These are phyloP conservation scores for Nomia melanderi DNA, from an alignment of 1,140 invertebrate genomes.

Conservation along the genomic window DNA sequence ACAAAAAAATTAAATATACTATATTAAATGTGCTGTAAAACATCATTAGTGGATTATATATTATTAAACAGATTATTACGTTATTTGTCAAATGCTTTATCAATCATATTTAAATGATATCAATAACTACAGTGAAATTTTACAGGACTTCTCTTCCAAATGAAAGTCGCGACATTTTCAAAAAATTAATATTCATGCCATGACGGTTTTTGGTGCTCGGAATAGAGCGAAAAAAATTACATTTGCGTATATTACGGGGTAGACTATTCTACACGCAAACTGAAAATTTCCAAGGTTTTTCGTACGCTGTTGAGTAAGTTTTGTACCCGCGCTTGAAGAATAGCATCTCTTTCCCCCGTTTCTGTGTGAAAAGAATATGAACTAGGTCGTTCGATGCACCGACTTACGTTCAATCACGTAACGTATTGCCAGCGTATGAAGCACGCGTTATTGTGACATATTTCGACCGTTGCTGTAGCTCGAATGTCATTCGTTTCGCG, in stretches of 20 bases:
- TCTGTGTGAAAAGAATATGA: conserved; percentile 12
- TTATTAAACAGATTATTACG: no score
- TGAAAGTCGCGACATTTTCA: not conserved
- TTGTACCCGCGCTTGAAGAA: not conserved
- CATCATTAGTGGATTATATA: no score
- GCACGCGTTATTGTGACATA: conserved; percentile 20
- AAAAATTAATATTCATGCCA: not conserved
- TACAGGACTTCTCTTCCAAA: no score
- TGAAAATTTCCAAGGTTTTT: not conserved
- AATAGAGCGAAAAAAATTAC: not conserved
- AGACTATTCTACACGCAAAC: not conserved
- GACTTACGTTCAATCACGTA: conserved; percentile 23
- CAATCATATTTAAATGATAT: no score
- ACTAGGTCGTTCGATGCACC: conserved; percentile 11
- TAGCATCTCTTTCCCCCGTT: not conserved
- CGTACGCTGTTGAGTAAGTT: not conserved
- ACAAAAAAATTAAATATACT: not conserved
- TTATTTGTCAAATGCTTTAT: no score
- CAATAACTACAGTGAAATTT: no score
- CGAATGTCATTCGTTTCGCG: not conserved
- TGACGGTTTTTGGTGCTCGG: no score
- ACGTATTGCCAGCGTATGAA: conserved; percentile 17
- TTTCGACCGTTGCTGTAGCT: not conserved
- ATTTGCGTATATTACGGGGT: not conserved
- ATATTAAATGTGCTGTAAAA: no score